A percentile compares a stretch with the other conserved stretches of the same genome.
These are phyloP conservation scores for Styela plicata DNA, from an alignment of 23 tunicate species.

Conservation along the genomic window DNA sequence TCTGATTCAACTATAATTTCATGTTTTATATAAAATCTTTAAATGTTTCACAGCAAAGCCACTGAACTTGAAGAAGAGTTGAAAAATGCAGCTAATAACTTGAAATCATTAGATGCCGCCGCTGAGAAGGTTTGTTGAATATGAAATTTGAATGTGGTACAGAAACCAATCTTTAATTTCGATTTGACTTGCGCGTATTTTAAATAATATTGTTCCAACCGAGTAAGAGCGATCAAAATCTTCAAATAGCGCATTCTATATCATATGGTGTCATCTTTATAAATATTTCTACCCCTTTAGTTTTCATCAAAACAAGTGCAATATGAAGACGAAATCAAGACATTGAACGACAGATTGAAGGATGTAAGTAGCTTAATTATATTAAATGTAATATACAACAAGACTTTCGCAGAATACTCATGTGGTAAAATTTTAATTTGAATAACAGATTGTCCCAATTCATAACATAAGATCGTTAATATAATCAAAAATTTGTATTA, in stretches of 20 bases:
- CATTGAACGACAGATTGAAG: slow-evolving; percentile 86
- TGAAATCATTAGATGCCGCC: slow-evolving; percentile 85
- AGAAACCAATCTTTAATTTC: too few relatives aligned
- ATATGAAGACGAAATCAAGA: slow-evolving; percentile 88
- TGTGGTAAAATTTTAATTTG: too few relatives aligned
- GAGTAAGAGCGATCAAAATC: background rate
- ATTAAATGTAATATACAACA: too few relatives aligned
- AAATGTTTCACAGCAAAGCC: slow-evolving; percentile 53
- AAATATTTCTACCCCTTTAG: slow-evolving; percentile 14
- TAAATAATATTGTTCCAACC: too few relatives aligned
- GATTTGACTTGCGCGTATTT: too few relatives aligned
- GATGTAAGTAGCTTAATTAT: slow-evolving; percentile 69
- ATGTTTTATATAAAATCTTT: too few relatives aligned
- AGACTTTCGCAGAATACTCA: too few relatives aligned
- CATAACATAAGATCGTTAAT: too few relatives aligned
- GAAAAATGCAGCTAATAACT: slow-evolving; percentile 78
- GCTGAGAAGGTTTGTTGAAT: slow-evolving; percentile 74
- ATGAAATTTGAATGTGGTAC: too few relatives aligned
- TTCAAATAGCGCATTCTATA: background rate
- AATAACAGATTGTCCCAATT: too few relatives aligned
- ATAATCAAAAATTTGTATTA: too few relatives aligned
- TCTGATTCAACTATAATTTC: too few relatives aligned
- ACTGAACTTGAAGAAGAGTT: slow-evolving; percentile 80
- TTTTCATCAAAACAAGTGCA: slow-evolving; percentile 86
- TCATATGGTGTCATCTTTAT: background rate